Percentiles rank a stretch among this genome's conserved stretches.
These are phyloP conservation scores for Perccottus glenii DNA, from an alignment of 2,113 vertebrate genomes.

Conservation along the genomic window DNA sequence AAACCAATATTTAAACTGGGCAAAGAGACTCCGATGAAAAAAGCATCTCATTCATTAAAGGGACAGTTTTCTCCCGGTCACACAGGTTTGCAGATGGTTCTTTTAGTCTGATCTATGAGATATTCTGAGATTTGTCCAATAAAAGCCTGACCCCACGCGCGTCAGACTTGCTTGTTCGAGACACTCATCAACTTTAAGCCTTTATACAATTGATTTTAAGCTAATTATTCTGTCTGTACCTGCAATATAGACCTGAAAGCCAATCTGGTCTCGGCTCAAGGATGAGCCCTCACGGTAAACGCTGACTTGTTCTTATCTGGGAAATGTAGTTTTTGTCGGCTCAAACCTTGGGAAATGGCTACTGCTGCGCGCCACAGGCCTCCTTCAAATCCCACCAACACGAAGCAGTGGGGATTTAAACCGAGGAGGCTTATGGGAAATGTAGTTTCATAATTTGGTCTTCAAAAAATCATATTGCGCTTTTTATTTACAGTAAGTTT, in stretches of 20 bases:
- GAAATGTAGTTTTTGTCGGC: slow-evolving; percentile 65
- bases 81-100: not conserved
- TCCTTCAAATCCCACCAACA: slow-evolving; percentile 68
- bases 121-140: slow-evolving; percentile 5
- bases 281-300: slow-evolving; percentile 33
- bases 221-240: slow-evolving; percentile 34
- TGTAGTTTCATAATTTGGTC: slow-evolving; percentile 36
- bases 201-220: slow-evolving; percentile 28
- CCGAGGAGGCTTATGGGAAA: slow-evolving; percentile 45
- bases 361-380: fast-evolving
- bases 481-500: not conserved
- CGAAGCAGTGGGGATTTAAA: slow-evolving; percentile 33
- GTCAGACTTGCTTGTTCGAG: not conserved
- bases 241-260: slow-evolving; percentile 43
- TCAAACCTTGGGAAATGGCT: fast-evolving
- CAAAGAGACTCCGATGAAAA: not conserved
- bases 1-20: slow-evolving; percentile 6
- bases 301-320: slow-evolving; percentile 10
- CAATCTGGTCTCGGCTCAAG: slow-evolving; percentile 43
- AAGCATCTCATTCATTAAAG: not conserved
- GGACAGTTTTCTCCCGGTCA: not conserved
- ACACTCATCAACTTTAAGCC: slow-evolving; percentile 42
- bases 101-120: slow-evolving; percentile 1
- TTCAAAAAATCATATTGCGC: not conserved
- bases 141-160: not conserved